These are phyloP conservation scores for Carposina sasakii DNA, from an alignment of 1,140 invertebrate genomes.

Conservation along the genomic window DNA sequence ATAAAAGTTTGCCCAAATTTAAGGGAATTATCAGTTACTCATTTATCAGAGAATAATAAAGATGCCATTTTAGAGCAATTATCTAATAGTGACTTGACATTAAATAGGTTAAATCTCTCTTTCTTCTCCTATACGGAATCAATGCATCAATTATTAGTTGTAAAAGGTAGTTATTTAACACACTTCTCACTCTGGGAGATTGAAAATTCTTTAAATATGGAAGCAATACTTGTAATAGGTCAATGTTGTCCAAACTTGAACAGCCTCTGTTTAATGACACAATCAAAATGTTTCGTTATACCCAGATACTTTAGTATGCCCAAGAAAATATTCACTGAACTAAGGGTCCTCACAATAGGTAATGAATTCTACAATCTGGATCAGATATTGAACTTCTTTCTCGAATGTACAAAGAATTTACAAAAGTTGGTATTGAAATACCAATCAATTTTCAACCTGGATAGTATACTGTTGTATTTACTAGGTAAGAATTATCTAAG, in stretches of 20 bases:
- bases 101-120: conserved; percentile 56
- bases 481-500: conserved; percentile 51
- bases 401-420: conserved; percentile 47
- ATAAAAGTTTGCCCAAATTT: conserved; percentile 61
- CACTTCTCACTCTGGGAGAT: conserved; percentile 66
- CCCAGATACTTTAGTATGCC: conserved; percentile 45
- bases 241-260: conserved; percentile 52
- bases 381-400: conserved; percentile 53
- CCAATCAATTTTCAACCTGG: conserved; percentile 52
- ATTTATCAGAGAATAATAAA: conserved; percentile 57
- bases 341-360: conserved; percentile 54
- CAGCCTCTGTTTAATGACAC: conserved; percentile 55
- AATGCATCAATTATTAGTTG: conserved; percentile 45
- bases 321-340: conserved; percentile 49
- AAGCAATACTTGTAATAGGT: conserved; percentile 53
- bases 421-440: conserved; percentile 59
- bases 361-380: conserved; percentile 58
- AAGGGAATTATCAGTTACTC: conserved; percentile 58
- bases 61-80: conserved; percentile 61
- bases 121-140: conserved; percentile 60
- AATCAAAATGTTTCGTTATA: conserved; percentile 51
- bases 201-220: conserved; percentile 53
- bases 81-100: conserved; percentile 44
- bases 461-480: conserved; percentile 44
- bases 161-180: conserved; percentile 60